Percentiles rank a stretch among this genome's conserved stretches.
Evolutionary conservation across 2,797 vertebrate genomes (phyloP).

Genomic region (Rallus crepitans): DNA sequence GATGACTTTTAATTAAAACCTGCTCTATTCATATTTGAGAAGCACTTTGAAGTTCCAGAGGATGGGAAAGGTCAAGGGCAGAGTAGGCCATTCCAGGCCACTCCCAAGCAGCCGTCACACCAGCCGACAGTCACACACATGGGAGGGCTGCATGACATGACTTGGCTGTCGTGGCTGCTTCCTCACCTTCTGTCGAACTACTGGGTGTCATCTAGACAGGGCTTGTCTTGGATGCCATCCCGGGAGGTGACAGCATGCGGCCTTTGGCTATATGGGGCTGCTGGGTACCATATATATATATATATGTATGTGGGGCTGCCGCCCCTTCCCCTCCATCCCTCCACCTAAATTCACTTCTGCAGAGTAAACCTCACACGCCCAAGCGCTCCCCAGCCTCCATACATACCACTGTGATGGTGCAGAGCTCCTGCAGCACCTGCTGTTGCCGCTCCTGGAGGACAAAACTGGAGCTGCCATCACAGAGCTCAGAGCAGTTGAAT

Average conservation of each 20-base stretch:
- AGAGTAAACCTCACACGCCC: not conserved
- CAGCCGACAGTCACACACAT: rapidly evolving
- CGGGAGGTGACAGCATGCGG: not conserved
- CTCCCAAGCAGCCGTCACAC: not conserved
- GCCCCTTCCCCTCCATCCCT: not conserved
- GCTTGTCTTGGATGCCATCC: not conserved
- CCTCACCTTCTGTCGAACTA: not conserved
- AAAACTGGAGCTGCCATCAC: slow-evolving; percentile 82
- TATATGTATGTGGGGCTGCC: too few species aligned
- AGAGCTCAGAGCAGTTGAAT: slow-evolving; percentile 92
- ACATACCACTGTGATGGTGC: slow-evolving; percentile 86
- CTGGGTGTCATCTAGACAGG: not conserved
- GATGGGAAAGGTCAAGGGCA: slow-evolving; percentile 14
- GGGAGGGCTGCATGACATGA: not conserved
- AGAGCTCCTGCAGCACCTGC: slow-evolving; percentile 85
- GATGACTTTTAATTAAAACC: slow-evolving; percentile 53
- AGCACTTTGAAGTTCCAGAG: slow-evolving; percentile 27
- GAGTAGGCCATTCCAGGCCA: not conserved
- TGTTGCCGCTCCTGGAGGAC: slow-evolving; percentile 81
- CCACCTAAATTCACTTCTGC: not conserved
- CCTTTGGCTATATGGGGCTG: not conserved
- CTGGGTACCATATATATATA: too few species aligned
- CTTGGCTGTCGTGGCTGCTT: not conserved
- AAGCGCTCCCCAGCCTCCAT: not conserved
- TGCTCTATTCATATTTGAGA: not conserved